phyloP scores from a whole-genome alignment of 2,797 vertebrate genomes.

The Pelobates cultripes region DNA sequence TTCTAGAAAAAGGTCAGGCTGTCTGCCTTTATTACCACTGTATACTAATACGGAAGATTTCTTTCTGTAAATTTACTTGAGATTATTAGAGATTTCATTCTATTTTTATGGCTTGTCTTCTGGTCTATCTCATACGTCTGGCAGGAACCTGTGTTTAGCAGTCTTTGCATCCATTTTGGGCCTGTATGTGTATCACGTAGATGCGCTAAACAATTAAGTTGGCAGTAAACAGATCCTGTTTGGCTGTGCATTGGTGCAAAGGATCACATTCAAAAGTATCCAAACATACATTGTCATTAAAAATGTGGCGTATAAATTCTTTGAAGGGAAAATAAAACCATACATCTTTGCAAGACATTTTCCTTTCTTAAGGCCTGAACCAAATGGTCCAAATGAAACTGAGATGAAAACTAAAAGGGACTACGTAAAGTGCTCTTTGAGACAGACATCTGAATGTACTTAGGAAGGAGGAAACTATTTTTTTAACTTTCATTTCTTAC shows the following conservation, averaged over 20 bases:
- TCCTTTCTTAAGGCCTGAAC: slow-evolving; percentile 53
- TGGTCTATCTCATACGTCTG: slow-evolving; percentile 39
- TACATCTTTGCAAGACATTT: slow-evolving; percentile 51
- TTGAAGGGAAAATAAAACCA: slow-evolving; percentile 25
- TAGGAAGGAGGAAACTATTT: slow-evolving; percentile 66
- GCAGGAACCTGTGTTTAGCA: slow-evolving; percentile 18
- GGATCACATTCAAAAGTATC: slow-evolving; percentile 47
- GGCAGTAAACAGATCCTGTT: slow-evolving; percentile 40
- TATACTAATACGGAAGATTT: slow-evolving; percentile 23
- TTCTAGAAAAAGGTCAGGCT: slow-evolving; percentile 30
- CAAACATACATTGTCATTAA: slow-evolving; percentile 51
- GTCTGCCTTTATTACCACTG: slow-evolving; percentile 35
- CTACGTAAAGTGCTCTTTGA: slow-evolving; percentile 50
- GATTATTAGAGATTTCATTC: slow-evolving; percentile 34
- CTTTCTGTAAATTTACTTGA: slow-evolving; percentile 27
- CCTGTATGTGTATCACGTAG: slow-evolving; percentile 28
- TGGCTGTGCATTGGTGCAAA: slow-evolving; percentile 34
- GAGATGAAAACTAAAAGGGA: slow-evolving; percentile 63
- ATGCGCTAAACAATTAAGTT: slow-evolving; percentile 32
- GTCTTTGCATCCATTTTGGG: slow-evolving; percentile 11
- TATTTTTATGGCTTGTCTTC: slow-evolving; percentile 36
- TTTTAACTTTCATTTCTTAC: slow-evolving; percentile 73
- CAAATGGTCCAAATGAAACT: slow-evolving; percentile 56
- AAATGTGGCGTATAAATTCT: slow-evolving; percentile 23
- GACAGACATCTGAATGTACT: slow-evolving; percentile 78